Percentiles rank a stretch among this genome's conserved stretches.
phyloP scores from a whole-genome alignment of 2,888 invertebrate species.

The Lasioglossum zephyrum region DNA sequence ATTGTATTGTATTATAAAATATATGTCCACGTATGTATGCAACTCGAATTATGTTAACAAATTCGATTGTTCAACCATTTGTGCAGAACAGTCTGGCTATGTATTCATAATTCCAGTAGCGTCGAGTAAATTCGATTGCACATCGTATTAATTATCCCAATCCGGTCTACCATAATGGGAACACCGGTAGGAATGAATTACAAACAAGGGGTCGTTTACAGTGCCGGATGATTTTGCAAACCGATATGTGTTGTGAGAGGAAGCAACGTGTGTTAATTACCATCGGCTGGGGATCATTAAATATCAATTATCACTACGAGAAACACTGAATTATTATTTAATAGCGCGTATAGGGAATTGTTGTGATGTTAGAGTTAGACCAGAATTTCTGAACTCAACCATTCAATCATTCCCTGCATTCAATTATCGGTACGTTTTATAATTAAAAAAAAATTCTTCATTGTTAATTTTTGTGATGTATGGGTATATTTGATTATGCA shows the following conservation, averaged over 20 bases:
- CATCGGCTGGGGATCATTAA: neutral
- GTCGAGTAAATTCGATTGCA: neutral
- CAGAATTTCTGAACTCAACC: neutral
- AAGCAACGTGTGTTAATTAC: neutral
- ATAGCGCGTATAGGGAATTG: neutral
- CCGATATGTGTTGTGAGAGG: neutral
- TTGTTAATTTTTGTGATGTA: neutral
- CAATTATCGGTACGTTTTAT: neutral
- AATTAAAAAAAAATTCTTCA: no score
- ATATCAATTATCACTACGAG: constrained; percentile 2
- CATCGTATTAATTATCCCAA: constrained; percentile 17
- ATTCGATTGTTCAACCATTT: neutral
- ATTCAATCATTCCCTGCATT: no score
- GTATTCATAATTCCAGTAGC: neutral
- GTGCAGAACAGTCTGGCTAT: neutral
- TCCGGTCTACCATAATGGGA: neutral
- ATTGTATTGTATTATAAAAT: neutral
- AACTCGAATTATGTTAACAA: neutral
- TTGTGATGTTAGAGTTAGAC: neutral
- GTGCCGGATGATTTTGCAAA: neutral
- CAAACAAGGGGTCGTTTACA: neutral
- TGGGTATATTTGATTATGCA: neutral
- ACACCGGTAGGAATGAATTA: neutral
- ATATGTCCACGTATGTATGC: neutral
- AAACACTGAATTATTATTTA: neutral